Conservation (phyloP, 1,140 invertebrate species). For the Orchestia grillus region DNA sequence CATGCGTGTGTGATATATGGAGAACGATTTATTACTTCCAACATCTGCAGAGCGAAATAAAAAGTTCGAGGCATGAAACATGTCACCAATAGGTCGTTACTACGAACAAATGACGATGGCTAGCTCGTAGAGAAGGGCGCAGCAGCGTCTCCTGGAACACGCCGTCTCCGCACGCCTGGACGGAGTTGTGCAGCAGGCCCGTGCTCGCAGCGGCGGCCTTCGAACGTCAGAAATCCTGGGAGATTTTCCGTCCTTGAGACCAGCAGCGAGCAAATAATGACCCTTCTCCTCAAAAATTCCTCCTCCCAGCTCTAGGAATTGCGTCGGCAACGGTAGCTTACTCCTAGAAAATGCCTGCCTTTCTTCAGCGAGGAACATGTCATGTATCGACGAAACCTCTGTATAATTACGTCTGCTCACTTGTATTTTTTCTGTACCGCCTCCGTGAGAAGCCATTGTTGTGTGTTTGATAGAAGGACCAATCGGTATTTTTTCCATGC, state of each 20-base stretch:
- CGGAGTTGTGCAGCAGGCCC: too few species aligned
- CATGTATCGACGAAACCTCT: background rate
- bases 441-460: background rate
- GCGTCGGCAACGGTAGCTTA: background rate
- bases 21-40: too few species aligned
- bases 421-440: background rate
- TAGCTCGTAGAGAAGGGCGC: too few species aligned
- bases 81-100: too few species aligned
- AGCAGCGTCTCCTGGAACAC: too few species aligned
- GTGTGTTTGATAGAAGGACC: background rate
- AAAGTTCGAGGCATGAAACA: too few species aligned
- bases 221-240: background rate
- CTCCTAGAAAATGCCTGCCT: background rate
- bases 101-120: too few species aligned
- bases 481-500: background rate
- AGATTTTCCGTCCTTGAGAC: conserved; percentile 21
- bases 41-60: too few species aligned
- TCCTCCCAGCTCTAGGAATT: background rate
- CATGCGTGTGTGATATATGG: too few species aligned
- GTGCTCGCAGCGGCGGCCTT: background rate
- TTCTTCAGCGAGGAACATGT: background rate
- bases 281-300: background rate
- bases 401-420: background rate
- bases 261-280: conserved; percentile 8
- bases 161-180: too few species aligned